Evolutionary conservation across 1,140 invertebrate species (phyloP).

Genomic region (Megalonaias nervosa): DNA sequence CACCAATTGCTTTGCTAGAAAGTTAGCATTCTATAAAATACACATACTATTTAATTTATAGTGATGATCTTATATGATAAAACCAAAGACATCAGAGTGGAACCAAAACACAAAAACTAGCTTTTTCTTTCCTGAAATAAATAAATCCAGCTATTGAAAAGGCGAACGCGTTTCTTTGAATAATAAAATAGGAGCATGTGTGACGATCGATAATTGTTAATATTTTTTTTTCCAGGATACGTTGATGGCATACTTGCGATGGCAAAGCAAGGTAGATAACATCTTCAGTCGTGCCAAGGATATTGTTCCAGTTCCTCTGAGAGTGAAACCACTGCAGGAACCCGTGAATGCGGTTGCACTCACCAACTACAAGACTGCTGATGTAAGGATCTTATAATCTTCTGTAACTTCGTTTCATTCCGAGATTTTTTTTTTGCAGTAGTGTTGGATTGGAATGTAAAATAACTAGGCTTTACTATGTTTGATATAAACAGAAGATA

Average conservation of each 20-base stretch:
- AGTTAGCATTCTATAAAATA: no score
- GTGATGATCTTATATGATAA: no score
- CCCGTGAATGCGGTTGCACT: constrained; percentile 54
- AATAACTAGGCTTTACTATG: neutral
- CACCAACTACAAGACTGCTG: constrained; percentile 50
- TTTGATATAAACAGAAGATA: neutral
- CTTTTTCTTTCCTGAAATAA: neutral
- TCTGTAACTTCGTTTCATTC: no score
- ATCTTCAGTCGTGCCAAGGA: constrained; percentile 57
- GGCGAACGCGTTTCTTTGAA: no score
- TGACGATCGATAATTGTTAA: neutral
- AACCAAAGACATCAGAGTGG: no score
- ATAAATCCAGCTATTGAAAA: no score
- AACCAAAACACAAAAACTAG: neutral
- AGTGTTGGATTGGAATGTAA: neutral
- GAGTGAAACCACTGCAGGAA: constrained; percentile 43
- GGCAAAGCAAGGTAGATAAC: constrained; percentile 64
- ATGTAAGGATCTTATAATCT: constrained; percentile 37
- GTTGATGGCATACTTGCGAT: constrained; percentile 59
- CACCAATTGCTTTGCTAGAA: no score
- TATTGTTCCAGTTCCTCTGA: constrained; percentile 55
- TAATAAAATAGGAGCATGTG: neutral
- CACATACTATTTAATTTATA: no score
- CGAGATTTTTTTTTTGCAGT: no score
- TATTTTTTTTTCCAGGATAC: constrained; percentile 51